A percentile compares a stretch with the other conserved stretches of the same genome.
phyloP scores from a whole-genome alignment of 2,888 invertebrate species.

The Lamproptera curius region DNA sequence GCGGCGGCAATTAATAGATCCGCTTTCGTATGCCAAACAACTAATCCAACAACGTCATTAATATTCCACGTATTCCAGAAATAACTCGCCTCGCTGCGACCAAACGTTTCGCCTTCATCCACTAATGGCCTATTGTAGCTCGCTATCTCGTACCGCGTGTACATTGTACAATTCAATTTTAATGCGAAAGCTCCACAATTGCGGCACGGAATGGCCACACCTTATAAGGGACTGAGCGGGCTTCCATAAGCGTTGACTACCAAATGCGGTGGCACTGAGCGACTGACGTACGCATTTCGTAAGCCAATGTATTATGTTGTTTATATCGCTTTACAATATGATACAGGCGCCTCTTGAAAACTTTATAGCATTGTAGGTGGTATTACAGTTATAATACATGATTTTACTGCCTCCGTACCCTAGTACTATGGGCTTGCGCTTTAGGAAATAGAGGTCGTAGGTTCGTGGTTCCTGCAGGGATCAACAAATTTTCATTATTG shows the following conservation, averaged over 20 bases:
- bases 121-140: slow-evolving; percentile 19
- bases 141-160: slow-evolving; percentile 15
- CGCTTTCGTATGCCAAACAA: too few relatives aligned
- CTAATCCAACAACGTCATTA: too few relatives aligned
- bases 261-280: slow-evolving; percentile 55
- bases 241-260: slow-evolving; percentile 47
- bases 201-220: slow-evolving; percentile 39
- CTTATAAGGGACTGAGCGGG: slow-evolving; percentile 40
- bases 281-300: slow-evolving; percentile 44
- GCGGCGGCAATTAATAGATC: too few relatives aligned
- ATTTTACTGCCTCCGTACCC: too few relatives aligned
- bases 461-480: too few relatives aligned
- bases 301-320: slow-evolving; percentile 27
- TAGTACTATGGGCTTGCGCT: too few relatives aligned
- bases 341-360: too few relatives aligned
- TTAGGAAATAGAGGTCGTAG: too few relatives aligned
- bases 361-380: too few relatives aligned
- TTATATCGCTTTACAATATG: too few relatives aligned
- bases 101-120: background rate
- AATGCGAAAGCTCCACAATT: slow-evolving; percentile 49
- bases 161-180: slow-evolving; percentile 36
- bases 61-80: background rate
- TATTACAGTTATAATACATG: too few relatives aligned
- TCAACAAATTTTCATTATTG: too few relatives aligned
- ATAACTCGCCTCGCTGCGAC: slow-evolving; percentile 3